Evolutionary conservation across 2,113 vertebrate species (phyloP).

Genomic region (Scopus umbretta): DNA sequence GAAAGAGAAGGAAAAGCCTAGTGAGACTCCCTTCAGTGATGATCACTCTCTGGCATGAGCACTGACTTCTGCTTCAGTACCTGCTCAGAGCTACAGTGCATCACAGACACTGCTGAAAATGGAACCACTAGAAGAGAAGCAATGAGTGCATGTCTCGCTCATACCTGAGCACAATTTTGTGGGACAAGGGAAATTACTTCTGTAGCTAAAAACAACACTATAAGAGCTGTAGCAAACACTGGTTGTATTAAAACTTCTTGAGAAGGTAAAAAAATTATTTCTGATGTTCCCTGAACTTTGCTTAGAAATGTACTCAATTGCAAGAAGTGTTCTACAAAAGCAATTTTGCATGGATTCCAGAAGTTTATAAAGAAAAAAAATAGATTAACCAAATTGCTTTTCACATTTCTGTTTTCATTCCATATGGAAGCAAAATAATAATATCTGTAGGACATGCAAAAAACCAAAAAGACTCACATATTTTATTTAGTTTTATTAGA

Average conservation of each 20-base stretch:
- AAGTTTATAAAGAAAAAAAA: neutral
- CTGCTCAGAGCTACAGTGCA: neutral
- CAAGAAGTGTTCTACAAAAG: neutral
- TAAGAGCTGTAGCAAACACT: neutral
- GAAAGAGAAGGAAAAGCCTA: neutral
- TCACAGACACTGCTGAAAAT: neutral
- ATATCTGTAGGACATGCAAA: neutral
- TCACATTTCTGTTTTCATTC: neutral
- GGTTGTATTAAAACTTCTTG: neutral
- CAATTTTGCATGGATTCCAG: neutral
- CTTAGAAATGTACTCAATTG: neutral
- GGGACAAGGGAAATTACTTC: neutral
- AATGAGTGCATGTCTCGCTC: fast-evolving
- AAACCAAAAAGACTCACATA: neutral
- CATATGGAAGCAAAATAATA: neutral
- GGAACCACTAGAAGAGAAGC: neutral
- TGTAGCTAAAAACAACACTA: neutral
- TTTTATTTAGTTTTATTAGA: neutral
- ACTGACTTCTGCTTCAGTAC: neutral
- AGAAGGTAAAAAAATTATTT: neutral
- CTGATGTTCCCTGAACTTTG: neutral
- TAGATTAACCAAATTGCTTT: neutral
- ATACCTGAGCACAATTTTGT: neutral
- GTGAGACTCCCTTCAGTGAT: neutral
- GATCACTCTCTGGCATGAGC: fast-evolving